Percentiles rank a stretch among this genome's conserved stretches.
phyloP scores from a whole-genome alignment of 2,797 vertebrate species.

The Sandelia bainsii region DNA sequence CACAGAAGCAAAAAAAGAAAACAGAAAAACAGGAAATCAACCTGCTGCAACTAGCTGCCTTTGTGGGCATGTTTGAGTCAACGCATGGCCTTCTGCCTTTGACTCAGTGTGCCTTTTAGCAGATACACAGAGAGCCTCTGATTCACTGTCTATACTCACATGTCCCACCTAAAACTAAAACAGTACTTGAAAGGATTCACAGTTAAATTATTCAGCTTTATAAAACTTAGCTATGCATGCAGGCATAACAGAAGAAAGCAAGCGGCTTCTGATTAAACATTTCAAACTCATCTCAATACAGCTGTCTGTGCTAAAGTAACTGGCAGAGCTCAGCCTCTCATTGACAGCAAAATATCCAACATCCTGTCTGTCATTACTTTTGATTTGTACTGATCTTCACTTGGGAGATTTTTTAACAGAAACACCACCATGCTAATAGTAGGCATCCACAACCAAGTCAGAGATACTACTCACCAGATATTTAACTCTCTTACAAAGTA shows the following conservation, averaged over 20 bases:
- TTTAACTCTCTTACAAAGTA: no score
- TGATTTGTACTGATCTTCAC: slow-evolving; percentile 31
- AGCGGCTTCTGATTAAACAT: slow-evolving; percentile 10
- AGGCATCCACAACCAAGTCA: no score
- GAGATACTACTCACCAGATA: no score
- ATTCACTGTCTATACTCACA: slow-evolving; percentile 10
- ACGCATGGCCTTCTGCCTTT: slow-evolving; percentile 35
- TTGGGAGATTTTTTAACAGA: slow-evolving; percentile 17
- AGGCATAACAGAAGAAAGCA: not conserved
- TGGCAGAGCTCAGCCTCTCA: slow-evolving; percentile 30
- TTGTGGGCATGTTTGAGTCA: slow-evolving; percentile 54
- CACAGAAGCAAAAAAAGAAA: slow-evolving; percentile 12
- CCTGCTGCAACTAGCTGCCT: slow-evolving; percentile 52
- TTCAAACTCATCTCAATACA: slow-evolving; percentile 31
- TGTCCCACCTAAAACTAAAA: slow-evolving; percentile 10
- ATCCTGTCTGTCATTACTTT: slow-evolving; percentile 18
- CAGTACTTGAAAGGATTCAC: slow-evolving; percentile 6
- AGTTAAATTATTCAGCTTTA: slow-evolving; percentile 1
- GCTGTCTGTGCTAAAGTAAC: slow-evolving; percentile 47
- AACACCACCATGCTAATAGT: not conserved
- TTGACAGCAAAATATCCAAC: slow-evolving; percentile 37
- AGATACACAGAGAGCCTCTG: slow-evolving; percentile 8
- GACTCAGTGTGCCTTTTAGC: slow-evolving; percentile 26
- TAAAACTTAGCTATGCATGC: slow-evolving; percentile 5
- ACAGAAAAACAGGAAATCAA: slow-evolving; percentile 74